Evolutionary conservation across 2,888 invertebrate genomes (phyloP).

Genomic region (Cephus pulcher): DNA sequence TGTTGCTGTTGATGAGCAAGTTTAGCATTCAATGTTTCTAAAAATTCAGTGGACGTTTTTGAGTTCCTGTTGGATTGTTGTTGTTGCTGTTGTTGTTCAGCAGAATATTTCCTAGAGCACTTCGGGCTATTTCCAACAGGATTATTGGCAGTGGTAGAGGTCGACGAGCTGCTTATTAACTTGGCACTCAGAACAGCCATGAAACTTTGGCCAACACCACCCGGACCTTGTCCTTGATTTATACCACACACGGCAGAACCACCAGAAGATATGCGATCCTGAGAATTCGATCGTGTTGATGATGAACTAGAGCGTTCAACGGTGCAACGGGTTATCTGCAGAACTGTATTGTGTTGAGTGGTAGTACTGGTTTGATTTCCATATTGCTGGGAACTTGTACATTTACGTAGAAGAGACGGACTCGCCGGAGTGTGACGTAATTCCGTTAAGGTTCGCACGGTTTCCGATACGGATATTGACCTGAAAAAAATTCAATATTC

Average conservation of each 20-base stretch:
- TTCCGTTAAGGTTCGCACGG: slow-evolving; percentile 86
- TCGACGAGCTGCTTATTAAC: slow-evolving; percentile 60
- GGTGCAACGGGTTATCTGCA: slow-evolving; percentile 50
- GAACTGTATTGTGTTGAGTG: slow-evolving; percentile 37
- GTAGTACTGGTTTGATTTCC: slow-evolving; percentile 20
- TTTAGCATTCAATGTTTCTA: slow-evolving; percentile 86
- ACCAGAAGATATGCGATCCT: slow-evolving; percentile 30
- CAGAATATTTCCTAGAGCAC: slow-evolving; percentile 61
- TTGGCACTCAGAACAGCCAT: slow-evolving; percentile 81
- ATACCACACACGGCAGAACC: slow-evolving; percentile 9
- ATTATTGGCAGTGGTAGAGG: slow-evolving; percentile 31
- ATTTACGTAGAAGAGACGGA: slow-evolving; percentile 76
- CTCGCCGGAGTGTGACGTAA: slow-evolving; percentile 89
- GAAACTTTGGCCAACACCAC: slow-evolving; percentile 74
- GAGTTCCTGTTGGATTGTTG: slow-evolving; percentile 69
- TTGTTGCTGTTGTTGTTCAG: slow-evolving; percentile 58
- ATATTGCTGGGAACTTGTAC: slow-evolving; percentile 26
- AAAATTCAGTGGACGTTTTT: slow-evolving; percentile 69
- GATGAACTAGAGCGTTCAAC: slow-evolving; percentile 46
- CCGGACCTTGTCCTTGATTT: slow-evolving; percentile 59
- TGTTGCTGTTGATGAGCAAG: slow-evolving; percentile 78
- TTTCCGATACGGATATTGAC: slow-evolving; percentile 78
- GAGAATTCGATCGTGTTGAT: slow-evolving; percentile 37
- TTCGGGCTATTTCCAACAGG: slow-evolving; percentile 54
- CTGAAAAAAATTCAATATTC: slow-evolving; percentile 34